Evolutionary conservation across 1,140 invertebrate species (phyloP), one percentile per base, ranked within the genome.

Genomic region (Temnothorax nylanderi): DNA sequence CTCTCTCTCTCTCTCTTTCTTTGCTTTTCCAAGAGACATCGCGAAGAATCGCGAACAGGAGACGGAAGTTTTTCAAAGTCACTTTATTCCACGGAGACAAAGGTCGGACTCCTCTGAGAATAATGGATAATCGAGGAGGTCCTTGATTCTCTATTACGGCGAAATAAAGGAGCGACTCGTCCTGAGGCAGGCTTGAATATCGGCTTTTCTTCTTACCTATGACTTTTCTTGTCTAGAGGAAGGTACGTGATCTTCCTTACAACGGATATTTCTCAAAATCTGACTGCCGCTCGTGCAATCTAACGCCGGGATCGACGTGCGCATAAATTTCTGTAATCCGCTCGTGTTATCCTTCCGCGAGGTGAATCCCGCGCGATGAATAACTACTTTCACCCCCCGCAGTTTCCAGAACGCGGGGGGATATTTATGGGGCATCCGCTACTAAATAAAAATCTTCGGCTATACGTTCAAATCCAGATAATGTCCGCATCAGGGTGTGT

Each of bases 91-190:
- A 72, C 41, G 86, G 74, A 74, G 84, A 89, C 85, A 92, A 91
- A 91, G 89, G 88, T 88, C 71, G 89, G 86, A 89, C 91, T 94
- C 91, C 91, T 90, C 89, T 84, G 93, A 93, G 93, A 93, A 94
- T 94, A 93, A 93, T 92, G 89, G 86, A 89, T 91, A 93, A 92
- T 92, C 89, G 91, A 91, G 92, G 80, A 91, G 89, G 74, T 90
- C 75, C 90, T 91, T 87, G 90, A 91, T 91, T 91, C 89, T 90
- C 89, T 87, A 91, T 91, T 91, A 91, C 80, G 84, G 58, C 84
- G 74, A 88, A 91, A 91, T 90, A 91, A 91, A 91, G 86, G 89
- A 90, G 74, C 77, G 65, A 90, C 88, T 91, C 88, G 90, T 89
- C 89, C 89, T 72, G 81, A 87, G 82, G 74, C 81, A 72, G 77